Evolutionary conservation across 2,113 vertebrate genomes (phyloP).

Genomic region (Thamnophis sirtalis): DNA sequence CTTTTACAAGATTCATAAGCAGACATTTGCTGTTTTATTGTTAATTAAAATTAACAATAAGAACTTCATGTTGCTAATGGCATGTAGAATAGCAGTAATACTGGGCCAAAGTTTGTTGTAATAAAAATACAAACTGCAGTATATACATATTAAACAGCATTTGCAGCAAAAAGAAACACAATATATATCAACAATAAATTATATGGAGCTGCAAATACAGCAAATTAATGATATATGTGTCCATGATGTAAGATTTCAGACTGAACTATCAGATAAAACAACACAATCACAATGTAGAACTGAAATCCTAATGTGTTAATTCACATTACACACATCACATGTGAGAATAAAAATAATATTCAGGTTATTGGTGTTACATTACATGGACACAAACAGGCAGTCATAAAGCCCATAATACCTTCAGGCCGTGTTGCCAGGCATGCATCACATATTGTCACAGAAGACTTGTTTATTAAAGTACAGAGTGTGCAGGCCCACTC

Average conservation of each 20-base stretch:
- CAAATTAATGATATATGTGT: not conserved
- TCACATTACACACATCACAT: not conserved
- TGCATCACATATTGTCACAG: conserved; percentile 77
- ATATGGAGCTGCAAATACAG: not conserved
- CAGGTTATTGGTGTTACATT: conserved; percentile 3
- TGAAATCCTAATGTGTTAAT: not conserved
- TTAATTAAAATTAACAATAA: not conserved
- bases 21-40: not conserved
- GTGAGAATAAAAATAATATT: conserved; percentile 2
- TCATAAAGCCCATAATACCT: conserved; percentile 67
- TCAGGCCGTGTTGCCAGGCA: conserved; percentile 80
- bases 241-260: not conserved
- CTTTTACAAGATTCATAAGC: not conserved
- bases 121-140: not conserved
- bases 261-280: not conserved
- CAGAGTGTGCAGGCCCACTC: conserved; percentile 84
- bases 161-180: not conserved
- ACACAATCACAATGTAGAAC: not conserved
- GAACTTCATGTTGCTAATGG: not conserved
- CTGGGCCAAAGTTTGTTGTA: not conserved
- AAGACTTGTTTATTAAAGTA: conserved; percentile 84
- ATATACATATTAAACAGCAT: not conserved
- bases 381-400: conserved; percentile 1
- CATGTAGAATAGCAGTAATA: not conserved
- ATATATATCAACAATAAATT: not conserved